Base-by-base conservation (phyloP, 2,888 invertebrate species). In the Drosophila macrothrix region DNA sequence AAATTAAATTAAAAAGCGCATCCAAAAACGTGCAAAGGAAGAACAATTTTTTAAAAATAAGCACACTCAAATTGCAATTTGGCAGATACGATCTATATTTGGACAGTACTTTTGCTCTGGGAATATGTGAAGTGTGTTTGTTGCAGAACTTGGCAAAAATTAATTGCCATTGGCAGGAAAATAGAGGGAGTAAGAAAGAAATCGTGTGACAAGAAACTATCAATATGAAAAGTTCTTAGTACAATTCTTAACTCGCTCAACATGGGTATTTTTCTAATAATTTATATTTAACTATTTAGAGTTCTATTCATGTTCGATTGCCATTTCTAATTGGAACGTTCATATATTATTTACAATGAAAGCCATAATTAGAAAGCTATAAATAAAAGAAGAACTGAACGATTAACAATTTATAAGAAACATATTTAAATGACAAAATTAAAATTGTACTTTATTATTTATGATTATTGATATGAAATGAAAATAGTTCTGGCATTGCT, bases 1-100 rank as follows among this genome's bases (percentile, higher is more conserved):
- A 85, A 85, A 88, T 85, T 88, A 76, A 85, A 85, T 85, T 85
- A 85, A 85, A 87, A 85, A 74, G 77, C 83, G 67, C 79, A 77
- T 76, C 67, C 74, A 66, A 82, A 76, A 74, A 64, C 67, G 62
- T 66, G 33, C 59, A 60, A 68, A 28, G 56, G 50, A 70, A 73
- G 83, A 55, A 58, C 46, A 70, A 63, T 59, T 64, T 60, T 31
- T 66, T 71, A 58, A 54, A 68, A 37, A 52, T 49, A 46, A 46
- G 46, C 46, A 46, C 7, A 63, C 41, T 14, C 35, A 70, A 76
- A 72, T 70, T 72, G 71, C 67, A 74, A 74, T 80, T 74, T 70
- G 69, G 49, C 70, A 56, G 60, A 31, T 43, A 59, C 37, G 67
- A 72, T 80, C 67, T 62, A 35, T 68, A 61, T 73, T 71, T 74